phyloP scores from a whole-genome alignment of 2,113 vertebrate genomes.

The Protobothrops flavoviridis region DNA sequence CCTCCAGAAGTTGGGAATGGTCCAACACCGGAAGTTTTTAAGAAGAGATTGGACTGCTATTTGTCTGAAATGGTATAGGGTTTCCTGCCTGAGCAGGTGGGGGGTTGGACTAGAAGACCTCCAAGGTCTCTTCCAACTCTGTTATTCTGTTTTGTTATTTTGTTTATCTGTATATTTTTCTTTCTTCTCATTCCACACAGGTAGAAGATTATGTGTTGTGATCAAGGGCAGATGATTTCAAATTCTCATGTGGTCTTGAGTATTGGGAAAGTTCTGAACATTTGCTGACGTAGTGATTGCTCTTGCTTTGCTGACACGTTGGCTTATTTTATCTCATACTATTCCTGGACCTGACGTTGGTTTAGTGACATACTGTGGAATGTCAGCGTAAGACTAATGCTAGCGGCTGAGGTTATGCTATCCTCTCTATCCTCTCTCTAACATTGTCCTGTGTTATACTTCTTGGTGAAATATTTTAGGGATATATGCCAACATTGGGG shows the following conservation, averaged over 20 bases:
- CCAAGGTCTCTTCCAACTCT: no score
- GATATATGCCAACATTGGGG: not conserved
- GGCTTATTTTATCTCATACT: slow-evolving; percentile 37
- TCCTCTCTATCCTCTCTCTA: not conserved
- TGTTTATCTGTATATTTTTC: not conserved
- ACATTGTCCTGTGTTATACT: slow-evolving; percentile 6
- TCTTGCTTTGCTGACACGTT: slow-evolving; percentile 27
- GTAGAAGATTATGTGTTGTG: not conserved
- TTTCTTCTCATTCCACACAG: not conserved
- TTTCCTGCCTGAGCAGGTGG: no score
- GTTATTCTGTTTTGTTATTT: no score
- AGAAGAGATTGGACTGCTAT: no score
- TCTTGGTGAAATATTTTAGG: not conserved
- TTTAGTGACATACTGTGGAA: slow-evolving; percentile 29
- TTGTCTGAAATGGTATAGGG: no score
- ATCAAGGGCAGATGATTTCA: slow-evolving; percentile 25
- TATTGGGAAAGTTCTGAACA: not conserved
- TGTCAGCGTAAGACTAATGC: slow-evolving; percentile 29
- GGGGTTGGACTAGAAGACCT: no score
- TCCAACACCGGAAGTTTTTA: no score
- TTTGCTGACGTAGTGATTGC: slow-evolving; percentile 30
- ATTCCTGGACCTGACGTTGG: slow-evolving; percentile 31
- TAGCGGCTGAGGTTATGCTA: slow-evolving; percentile 30
- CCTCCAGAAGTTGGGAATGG: no score
- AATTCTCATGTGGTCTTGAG: slow-evolving; percentile 12